Evolutionary conservation across 1,140 invertebrate genomes (phyloP).

Genomic region (Diprion similis): DNA sequence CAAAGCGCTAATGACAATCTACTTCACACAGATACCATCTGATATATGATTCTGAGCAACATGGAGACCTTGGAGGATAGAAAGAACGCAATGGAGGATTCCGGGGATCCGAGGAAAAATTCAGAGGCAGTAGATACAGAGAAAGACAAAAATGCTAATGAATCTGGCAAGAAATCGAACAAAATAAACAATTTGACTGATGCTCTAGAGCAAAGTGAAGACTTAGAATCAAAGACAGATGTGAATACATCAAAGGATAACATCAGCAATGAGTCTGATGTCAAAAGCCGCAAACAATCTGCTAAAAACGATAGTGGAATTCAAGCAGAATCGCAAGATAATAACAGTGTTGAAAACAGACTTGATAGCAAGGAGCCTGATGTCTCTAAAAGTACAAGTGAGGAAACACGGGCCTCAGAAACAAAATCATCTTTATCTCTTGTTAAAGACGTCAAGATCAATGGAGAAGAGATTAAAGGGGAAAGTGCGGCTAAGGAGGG

Average conservation of each 20-base stretch:
- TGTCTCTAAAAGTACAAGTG: neutral
- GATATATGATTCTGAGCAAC: neutral
- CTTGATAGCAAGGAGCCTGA: neutral
- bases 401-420: neutral
- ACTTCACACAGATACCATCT: neutral
- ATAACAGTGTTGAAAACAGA: neutral
- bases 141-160: neutral
- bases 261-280: neutral
- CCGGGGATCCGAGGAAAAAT: too few relatives aligned
- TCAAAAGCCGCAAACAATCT: neutral
- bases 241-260: neutral
- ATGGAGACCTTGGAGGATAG: neutral
- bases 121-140: neutral
- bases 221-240: neutral
- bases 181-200: neutral
- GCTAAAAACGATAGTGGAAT: neutral
- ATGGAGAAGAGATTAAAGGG: slow-evolving; percentile 11
- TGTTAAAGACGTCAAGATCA: neutral
- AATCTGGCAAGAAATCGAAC: neutral
- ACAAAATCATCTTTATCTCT: neutral
- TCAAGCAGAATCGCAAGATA: neutral
- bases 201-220: neutral
- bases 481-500: slow-evolving; percentile 19
- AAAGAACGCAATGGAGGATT: neutral
- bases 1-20: neutral